A percentile compares a stretch with the other conserved stretches of the same genome.
Conservation (phyloP, 2,113 vertebrate species). For the Sciurus niger region DNA sequence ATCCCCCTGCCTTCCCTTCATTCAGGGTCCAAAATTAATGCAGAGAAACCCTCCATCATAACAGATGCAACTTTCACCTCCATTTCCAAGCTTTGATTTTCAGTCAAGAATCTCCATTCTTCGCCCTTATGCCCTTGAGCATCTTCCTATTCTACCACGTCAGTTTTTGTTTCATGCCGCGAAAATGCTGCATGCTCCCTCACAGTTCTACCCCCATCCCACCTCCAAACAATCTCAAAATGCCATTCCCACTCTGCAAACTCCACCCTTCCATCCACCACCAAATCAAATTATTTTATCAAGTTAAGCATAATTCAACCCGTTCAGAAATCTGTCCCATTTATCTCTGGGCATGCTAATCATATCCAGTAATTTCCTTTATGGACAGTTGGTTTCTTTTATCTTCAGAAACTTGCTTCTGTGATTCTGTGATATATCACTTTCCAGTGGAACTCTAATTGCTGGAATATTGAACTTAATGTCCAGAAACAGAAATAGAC, state of each 20-base stretch:
- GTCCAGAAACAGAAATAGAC: conserved; percentile 39
- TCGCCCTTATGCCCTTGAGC: neutral
- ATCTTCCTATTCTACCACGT: neutral
- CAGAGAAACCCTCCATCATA: neutral
- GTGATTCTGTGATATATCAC: conserved; percentile 26
- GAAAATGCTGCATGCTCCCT: neutral
- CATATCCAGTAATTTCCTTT: conserved; percentile 6
- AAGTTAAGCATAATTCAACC: conserved; percentile 32
- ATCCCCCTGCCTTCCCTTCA: too few relatives aligned
- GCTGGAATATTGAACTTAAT: neutral
- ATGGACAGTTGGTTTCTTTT: neutral
- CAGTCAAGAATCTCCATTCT: neutral
- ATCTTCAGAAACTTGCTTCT: conserved; percentile 4
- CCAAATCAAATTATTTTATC: conserved; percentile 1
- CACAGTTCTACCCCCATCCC: neutral
- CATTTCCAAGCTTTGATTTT: neutral
- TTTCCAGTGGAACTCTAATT: conserved; percentile 17
- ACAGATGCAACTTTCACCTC: neutral
- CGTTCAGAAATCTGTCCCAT: conserved; percentile 7
- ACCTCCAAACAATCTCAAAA: conserved; percentile 40
- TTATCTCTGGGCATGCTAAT: neutral
- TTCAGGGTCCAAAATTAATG: neutral
- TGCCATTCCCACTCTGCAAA: neutral
- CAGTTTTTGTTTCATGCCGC: conserved; percentile 26
- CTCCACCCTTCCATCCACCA: neutral